phyloP scores from a whole-genome alignment of 2,113 vertebrate species.

The Pelvicachromis taeniatus region DNA sequence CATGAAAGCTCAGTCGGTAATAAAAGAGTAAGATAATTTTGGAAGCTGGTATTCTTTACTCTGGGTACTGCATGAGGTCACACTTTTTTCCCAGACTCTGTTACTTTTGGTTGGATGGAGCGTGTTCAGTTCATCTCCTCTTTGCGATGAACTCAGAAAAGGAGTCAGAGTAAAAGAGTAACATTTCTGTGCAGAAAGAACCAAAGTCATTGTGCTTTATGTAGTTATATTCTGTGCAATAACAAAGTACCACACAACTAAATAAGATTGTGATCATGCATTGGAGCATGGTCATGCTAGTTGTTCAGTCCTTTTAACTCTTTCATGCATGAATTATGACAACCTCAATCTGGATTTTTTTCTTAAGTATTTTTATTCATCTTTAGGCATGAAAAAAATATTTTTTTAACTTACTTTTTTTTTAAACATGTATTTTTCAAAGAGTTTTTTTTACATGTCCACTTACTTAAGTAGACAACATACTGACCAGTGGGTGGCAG shows the following conservation, averaged over 20 bases:
- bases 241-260: neutral
- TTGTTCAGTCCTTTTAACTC: neutral
- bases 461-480: too few relatives aligned
- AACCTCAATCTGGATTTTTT: too few relatives aligned
- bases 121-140: constrained; percentile 23
- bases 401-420: too few relatives aligned
- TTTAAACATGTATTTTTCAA: too few relatives aligned
- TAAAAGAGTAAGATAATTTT: neutral
- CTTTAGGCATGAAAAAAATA: too few relatives aligned
- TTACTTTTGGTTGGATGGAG: constrained; percentile 55
- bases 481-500: too few relatives aligned
- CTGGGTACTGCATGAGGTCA: constrained; percentile 28
- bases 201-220: neutral
- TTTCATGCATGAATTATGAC: too few relatives aligned
- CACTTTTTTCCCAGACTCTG: constrained; percentile 38
- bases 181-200: constrained; percentile 28
- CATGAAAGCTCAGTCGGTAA: neutral
- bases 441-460: too few relatives aligned
- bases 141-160: constrained; percentile 44
- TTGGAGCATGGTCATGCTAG: neutral
- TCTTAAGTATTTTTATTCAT: too few relatives aligned
- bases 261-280: neutral
- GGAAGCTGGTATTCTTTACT: constrained; percentile 7
- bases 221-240: neutral
- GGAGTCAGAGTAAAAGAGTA: constrained; percentile 23